Evolutionary conservation across 2,888 invertebrate genomes (phyloP).

Genomic region (Mallateleia sp.): DNA sequence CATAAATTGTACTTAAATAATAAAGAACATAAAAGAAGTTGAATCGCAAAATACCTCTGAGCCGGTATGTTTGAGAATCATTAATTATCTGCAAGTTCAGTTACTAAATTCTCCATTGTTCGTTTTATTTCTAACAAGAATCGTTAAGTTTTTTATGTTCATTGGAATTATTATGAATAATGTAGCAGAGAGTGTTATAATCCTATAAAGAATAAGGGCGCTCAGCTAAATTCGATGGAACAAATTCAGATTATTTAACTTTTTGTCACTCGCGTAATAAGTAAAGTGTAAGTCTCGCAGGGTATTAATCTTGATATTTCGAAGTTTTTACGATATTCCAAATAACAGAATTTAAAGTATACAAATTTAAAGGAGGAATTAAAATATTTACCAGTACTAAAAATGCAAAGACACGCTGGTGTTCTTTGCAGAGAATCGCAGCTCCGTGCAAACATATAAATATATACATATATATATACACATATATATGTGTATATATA

Average conservation of each 20-base stretch:
- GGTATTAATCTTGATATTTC: constrained; percentile 65
- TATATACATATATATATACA: no score
- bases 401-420: constrained; percentile 78
- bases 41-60: constrained; percentile 6
- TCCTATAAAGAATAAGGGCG: constrained; percentile 52
- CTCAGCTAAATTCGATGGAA: constrained; percentile 40
- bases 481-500: no score
- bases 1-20: not conserved
- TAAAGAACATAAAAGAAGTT: constrained; percentile 28
- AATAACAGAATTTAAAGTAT: constrained; percentile 64
- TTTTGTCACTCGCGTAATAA: constrained; percentile 59
- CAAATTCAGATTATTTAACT: constrained; percentile 70
- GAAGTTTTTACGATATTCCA: constrained; percentile 63
- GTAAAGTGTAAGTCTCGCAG: constrained; percentile 43
- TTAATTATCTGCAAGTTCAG: constrained; percentile 54
- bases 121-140: constrained; percentile 59
- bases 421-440: constrained; percentile 69
- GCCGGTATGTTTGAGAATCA: constrained; percentile 47
- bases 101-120: constrained; percentile 48
- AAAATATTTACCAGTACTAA: constrained; percentile 77
- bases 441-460: constrained; percentile 76
- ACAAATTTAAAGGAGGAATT: constrained; percentile 74
- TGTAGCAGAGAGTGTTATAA: constrained; percentile 62
- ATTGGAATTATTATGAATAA: constrained; percentile 70
- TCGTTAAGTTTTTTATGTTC: constrained; percentile 62